These are phyloP conservation scores for Dilophus febrilis DNA, from an alignment of 2,888 invertebrate species.

Conservation along the genomic window DNA sequence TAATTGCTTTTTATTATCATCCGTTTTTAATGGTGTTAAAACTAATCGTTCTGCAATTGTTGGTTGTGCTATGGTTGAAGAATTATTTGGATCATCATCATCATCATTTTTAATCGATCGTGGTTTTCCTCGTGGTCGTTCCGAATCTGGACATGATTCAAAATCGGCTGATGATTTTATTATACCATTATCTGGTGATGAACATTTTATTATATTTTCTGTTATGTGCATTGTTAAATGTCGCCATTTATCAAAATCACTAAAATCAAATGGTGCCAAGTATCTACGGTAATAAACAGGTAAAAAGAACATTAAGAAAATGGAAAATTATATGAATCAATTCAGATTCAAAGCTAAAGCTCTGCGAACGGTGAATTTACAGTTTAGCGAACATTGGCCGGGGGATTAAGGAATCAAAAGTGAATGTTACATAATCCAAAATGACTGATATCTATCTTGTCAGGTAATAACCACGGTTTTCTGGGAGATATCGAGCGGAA, in stretches of 20 bases:
- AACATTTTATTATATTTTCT: slow-evolving; percentile 44
- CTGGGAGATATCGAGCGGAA: too few species aligned
- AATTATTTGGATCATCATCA: slow-evolving; percentile 1
- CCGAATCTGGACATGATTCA: slow-evolving; percentile 49
- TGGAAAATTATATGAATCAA: neutral
- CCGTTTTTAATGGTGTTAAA: neutral
- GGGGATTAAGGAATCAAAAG: too few species aligned
- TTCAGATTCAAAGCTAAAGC: too few species aligned
- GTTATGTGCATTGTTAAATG: slow-evolving; percentile 39
- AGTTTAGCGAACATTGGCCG: too few species aligned
- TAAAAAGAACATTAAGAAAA: neutral
- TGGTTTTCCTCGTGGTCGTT: slow-evolving; percentile 46
- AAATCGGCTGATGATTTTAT: slow-evolving; percentile 71
- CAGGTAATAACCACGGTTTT: too few species aligned
- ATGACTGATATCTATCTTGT: too few species aligned
- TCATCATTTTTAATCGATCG: slow-evolving; percentile 28
- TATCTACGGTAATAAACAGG: slow-evolving; percentile 33
- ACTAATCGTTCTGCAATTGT: neutral
- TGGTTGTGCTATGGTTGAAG: neutral
- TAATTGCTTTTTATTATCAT: too few species aligned
- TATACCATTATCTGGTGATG: slow-evolving; percentile 56
- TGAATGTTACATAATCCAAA: neutral
- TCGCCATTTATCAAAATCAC: slow-evolving; percentile 75
- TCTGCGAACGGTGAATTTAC: too few species aligned
- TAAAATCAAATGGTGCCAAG: slow-evolving; percentile 84